phyloP scores from a whole-genome alignment of 2,888 invertebrate species.

The Copidosoma aretas region DNA sequence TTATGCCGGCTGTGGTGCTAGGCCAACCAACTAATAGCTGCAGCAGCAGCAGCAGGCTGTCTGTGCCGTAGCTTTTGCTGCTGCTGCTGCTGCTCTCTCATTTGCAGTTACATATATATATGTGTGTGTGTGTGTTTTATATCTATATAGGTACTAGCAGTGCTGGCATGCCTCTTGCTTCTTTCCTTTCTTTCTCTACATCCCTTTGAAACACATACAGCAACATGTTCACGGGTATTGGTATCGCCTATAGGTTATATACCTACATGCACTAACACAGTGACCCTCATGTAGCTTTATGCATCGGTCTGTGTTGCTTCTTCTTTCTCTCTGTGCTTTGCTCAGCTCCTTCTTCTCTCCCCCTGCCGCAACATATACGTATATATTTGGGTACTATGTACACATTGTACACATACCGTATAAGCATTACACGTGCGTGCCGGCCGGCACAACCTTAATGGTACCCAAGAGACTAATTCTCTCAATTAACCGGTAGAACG shows the following conservation, averaged over 20 bases:
- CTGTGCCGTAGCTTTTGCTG: conserved; percentile 2
- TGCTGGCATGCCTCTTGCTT: no score
- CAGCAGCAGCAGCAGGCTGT: background rate
- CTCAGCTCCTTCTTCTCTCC: conserved; percentile 40
- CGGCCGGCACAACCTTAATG: background rate
- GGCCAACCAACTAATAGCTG: conserved; percentile 47
- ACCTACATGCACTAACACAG: no score
- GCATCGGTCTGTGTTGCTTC: no score
- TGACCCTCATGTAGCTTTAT: no score
- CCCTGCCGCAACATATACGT: conserved; percentile 1
- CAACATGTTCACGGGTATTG: no score
- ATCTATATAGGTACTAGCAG: no score
- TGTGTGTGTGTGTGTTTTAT: no score
- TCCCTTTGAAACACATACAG: no score
- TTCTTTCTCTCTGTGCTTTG: conserved; percentile 42
- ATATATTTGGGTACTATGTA: background rate
- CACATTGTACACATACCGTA: no score
- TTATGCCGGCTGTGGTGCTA: conserved; percentile 57
- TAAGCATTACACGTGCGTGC: background rate
- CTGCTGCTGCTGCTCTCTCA: background rate
- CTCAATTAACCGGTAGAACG: no score
- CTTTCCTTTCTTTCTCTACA: no score
- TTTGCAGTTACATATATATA: no score
- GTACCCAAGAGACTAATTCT: background rate
- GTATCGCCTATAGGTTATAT: background rate